phyloP scores from a whole-genome alignment of 2,113 vertebrate genomes.

The Gracilinanus agilis region DNA sequence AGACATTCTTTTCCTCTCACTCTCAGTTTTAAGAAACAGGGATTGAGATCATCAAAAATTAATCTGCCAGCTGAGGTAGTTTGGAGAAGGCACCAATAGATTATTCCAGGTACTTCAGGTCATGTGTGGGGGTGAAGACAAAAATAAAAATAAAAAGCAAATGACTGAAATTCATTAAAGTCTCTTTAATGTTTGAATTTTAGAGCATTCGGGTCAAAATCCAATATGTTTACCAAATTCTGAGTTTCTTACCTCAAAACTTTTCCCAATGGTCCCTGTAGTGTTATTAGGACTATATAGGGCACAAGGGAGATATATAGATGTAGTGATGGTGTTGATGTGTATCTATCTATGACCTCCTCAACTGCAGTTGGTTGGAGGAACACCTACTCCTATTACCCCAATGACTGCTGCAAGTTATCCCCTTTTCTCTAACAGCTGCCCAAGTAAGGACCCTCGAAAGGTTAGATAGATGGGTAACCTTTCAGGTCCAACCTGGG shows the following conservation, averaged over 20 bases:
- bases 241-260: conserved; percentile 9
- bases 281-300: no score
- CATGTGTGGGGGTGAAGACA: not conserved
- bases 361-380: no score
- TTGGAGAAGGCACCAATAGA: not conserved
- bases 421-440: no score
- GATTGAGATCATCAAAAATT: conserved; percentile 11
- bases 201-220: conserved; percentile 10
- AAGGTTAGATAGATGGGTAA: no score
- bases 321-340: no score
- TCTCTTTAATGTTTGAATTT: not conserved
- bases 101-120: not conserved
- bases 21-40: not conserved
- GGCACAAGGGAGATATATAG: no score
- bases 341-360: no score
- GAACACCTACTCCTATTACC: no score
- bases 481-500: no score
- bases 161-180: not conserved
- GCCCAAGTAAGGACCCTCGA: no score
- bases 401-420: no score
- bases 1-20: not conserved
- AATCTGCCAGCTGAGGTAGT: not conserved
- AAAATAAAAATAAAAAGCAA: not conserved
- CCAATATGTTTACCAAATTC: not conserved
- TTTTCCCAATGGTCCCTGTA: conserved; percentile 16